A percentile compares a stretch with the other conserved stretches of the same genome.
Evolutionary conservation across 2,113 vertebrate species (phyloP).

Genomic region (Peromyscus leucopus): DNA sequence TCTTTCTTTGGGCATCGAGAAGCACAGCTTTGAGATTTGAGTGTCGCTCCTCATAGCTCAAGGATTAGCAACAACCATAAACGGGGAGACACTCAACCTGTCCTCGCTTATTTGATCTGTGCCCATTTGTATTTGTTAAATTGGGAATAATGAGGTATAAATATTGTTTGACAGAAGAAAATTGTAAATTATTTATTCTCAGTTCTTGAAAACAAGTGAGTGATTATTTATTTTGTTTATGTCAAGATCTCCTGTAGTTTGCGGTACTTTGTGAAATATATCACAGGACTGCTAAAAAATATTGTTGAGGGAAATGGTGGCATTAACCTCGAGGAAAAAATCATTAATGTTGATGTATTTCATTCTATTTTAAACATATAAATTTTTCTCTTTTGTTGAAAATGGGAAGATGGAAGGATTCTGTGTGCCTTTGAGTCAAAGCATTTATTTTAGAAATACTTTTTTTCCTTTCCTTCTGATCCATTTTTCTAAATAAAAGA

Average conservation of each 20-base stretch:
- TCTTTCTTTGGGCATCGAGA: not conserved
- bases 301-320: constrained; percentile 85
- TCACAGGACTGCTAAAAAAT: constrained; percentile 84
- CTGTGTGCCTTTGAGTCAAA: constrained; percentile 88
- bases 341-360: constrained; percentile 89
- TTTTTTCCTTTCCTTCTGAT: constrained; percentile 76
- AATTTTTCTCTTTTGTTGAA: constrained; percentile 83
- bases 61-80: constrained; percentile 55
- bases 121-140: constrained; percentile 81
- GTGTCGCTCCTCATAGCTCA: not conserved
- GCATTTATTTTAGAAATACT: constrained; percentile 85
- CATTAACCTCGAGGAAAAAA: constrained; percentile 88
- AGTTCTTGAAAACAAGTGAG: constrained; percentile 78
- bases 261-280: constrained; percentile 84
- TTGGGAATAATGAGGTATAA: constrained; percentile 85
- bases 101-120: constrained; percentile 61
- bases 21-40: constrained; percentile 3
- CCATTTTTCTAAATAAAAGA: constrained; percentile 89
- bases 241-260: constrained; percentile 80
- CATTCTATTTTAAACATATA: constrained; percentile 87
- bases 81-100: constrained; percentile 79
- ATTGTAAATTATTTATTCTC: constrained; percentile 83
- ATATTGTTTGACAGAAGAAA: constrained; percentile 83
- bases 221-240: constrained; percentile 86
- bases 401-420: constrained; percentile 78